Evolutionary conservation across 2,797 vertebrate genomes (phyloP).

Genomic region (Chanos chanos): DNA sequence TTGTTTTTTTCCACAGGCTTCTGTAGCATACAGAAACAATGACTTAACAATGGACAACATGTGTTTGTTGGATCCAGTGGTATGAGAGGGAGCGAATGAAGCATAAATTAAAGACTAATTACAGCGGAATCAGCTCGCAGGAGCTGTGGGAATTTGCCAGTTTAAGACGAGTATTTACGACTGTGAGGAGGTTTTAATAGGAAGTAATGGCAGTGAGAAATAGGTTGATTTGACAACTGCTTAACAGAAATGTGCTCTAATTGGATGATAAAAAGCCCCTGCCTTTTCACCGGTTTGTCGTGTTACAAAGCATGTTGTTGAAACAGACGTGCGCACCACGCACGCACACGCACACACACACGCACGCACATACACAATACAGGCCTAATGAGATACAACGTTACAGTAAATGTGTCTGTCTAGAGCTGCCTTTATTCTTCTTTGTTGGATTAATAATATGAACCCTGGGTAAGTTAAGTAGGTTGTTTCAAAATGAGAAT

Average conservation of each 20-base stretch:
- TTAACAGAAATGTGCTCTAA: constrained; percentile 42
- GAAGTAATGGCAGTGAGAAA: constrained; percentile 64
- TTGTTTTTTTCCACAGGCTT: constrained; percentile 1
- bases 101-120: constrained; percentile 72
- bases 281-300: constrained; percentile 61
- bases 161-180: constrained; percentile 65
- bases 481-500: too few species aligned
- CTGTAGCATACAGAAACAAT: constrained; percentile 59
- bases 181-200: constrained; percentile 48
- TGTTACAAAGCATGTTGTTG: too few species aligned
- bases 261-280: constrained; percentile 41
- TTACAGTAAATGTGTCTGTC: too few species aligned
- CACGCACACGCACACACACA: too few species aligned
- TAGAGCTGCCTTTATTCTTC: too few species aligned
- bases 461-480: too few species aligned
- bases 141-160: constrained; percentile 68
- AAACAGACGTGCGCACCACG: too few species aligned
- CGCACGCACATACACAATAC: too few species aligned
- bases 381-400: too few species aligned
- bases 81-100: constrained; percentile 72
- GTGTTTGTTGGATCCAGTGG: constrained; percentile 68
- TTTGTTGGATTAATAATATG: too few species aligned
- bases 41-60: constrained; percentile 72
- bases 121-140: constrained; percentile 63
- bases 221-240: constrained; percentile 67